Evolutionary conservation across 2,113 vertebrate genomes (phyloP).

Genomic region (Gracilinanus agilis): DNA sequence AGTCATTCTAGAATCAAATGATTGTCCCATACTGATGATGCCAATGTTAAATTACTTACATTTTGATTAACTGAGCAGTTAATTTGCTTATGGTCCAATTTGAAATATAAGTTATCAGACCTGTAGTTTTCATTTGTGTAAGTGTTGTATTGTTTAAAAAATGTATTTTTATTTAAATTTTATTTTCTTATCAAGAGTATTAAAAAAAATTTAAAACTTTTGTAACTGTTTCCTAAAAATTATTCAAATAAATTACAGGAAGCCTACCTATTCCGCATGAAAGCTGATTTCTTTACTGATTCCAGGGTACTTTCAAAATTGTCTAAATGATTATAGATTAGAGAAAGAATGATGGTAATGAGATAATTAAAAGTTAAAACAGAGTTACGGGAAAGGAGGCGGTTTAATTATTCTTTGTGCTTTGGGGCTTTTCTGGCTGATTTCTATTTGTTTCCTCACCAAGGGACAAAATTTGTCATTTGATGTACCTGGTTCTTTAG

Average conservation of each 20-base stretch:
- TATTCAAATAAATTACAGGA: constrained; percentile 85
- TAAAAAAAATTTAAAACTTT: constrained; percentile 84
- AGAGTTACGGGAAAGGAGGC: background rate
- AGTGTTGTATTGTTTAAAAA: constrained; percentile 82
- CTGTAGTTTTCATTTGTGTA: constrained; percentile 82
- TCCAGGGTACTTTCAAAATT: constrained; percentile 2
- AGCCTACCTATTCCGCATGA: constrained; percentile 65
- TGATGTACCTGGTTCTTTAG: background rate
- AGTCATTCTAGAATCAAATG: constrained; percentile 79
- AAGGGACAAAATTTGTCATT: background rate
- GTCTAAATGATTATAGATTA: background rate
- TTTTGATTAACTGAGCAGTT: constrained; percentile 81
- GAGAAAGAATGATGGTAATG: background rate
- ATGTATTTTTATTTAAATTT: constrained; percentile 91
- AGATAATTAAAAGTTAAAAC: background rate
- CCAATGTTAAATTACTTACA: constrained; percentile 77
- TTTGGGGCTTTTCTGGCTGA: background rate
- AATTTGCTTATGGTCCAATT: constrained; percentile 76
- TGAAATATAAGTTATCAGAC: constrained; percentile 83
- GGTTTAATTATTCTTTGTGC: background rate
- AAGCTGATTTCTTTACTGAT: constrained; percentile 42
- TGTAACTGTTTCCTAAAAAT: constrained; percentile 84
- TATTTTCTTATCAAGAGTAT: constrained; percentile 88
- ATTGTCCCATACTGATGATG: constrained; percentile 73
- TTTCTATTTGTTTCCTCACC: background rate